A percentile compares a stretch with the other conserved stretches of the same genome.
Conservation (phyloP, 2,113 vertebrate species). For the Craseonycteris thonglongyai region DNA sequence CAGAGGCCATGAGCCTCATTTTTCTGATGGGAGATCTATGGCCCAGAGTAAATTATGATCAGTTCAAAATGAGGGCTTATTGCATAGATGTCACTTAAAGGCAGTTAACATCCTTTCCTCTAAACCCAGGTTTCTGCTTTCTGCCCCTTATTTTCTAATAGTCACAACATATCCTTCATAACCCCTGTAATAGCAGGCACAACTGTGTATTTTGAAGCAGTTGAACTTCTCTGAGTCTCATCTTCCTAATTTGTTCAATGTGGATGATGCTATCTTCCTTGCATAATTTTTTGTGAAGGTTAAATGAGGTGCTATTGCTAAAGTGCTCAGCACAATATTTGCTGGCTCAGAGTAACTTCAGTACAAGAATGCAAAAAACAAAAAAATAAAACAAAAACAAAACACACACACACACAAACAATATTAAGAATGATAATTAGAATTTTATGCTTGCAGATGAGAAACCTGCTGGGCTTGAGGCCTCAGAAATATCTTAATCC, state of each 20-base stretch:
- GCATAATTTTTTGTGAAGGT: not conserved
- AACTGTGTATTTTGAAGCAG: not conserved
- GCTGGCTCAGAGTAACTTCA: not conserved
- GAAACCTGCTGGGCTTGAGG: not conserved
- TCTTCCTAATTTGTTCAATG: not conserved
- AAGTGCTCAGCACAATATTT: not conserved
- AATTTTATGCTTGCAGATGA: not conserved
- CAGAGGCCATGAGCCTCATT: conserved; percentile 30
- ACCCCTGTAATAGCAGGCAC: not conserved
- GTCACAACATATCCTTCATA: not conserved
- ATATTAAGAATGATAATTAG: not conserved
- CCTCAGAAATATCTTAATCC: not conserved
- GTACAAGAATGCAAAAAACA: not conserved
- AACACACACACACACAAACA: too few species aligned
- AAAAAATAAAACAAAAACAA: too few species aligned
- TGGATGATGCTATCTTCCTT: not conserved
- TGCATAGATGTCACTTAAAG: conserved; percentile 37
- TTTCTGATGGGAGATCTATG: conserved; percentile 41
- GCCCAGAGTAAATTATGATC: conserved; percentile 51
- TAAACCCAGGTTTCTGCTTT: not conserved
- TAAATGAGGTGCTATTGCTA: not conserved
- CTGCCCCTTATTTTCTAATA: not conserved
- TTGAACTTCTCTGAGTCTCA: not conserved
- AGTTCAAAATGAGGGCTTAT: not conserved
- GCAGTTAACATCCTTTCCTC: conserved; percentile 5